Evolutionary conservation across 2,113 vertebrate genomes (phyloP).

Genomic region (Bubo blakistoni): DNA sequence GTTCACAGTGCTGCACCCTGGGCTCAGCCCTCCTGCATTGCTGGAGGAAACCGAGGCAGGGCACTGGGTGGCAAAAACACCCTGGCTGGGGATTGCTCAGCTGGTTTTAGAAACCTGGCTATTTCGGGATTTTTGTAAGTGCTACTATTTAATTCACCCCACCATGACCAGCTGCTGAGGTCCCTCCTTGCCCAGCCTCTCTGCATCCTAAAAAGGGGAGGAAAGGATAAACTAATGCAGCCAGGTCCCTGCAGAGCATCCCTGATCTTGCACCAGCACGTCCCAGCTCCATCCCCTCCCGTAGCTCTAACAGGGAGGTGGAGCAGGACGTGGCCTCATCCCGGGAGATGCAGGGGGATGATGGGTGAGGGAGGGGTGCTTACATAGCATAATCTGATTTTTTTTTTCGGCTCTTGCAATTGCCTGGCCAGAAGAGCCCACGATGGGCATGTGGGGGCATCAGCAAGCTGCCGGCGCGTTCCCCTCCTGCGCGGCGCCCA

Average conservation of each 20-base stretch:
- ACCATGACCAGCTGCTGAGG: background rate
- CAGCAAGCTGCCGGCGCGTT: background rate
- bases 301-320: background rate
- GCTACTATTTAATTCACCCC: background rate
- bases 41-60: background rate
- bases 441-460: background rate
- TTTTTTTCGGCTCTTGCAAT: background rate
- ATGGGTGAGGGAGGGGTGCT: background rate
- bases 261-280: accelerated
- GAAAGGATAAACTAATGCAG: background rate
- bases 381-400: background rate
- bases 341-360: background rate
- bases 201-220: background rate
- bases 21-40: background rate
- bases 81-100: background rate
- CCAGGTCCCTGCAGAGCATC: background rate
- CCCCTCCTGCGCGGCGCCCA: accelerated
- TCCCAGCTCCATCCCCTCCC: background rate
- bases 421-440: background rate
- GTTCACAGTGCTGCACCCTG: accelerated
- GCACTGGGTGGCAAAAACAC: background rate
- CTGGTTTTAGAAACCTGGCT: background rate
- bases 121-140: background rate
- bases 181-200: background rate
- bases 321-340: background rate